phyloP scores from a whole-genome alignment of 1,140 invertebrate species.

The Helicoverpa zea region DNA sequence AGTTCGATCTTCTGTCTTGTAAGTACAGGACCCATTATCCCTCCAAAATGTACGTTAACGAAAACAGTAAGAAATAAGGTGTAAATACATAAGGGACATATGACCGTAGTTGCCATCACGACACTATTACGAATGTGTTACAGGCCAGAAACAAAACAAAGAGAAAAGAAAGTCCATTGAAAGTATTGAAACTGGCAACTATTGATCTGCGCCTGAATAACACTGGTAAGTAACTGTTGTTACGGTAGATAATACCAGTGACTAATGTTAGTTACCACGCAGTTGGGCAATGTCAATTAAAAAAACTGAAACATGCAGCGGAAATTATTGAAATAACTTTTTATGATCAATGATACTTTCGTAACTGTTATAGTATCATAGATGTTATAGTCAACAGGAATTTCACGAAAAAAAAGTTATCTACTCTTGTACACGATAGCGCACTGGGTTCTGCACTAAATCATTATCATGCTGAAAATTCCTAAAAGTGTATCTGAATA shows the following conservation, averaged over 20 bases:
- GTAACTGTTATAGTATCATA: background rate
- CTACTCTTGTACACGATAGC: too few species aligned
- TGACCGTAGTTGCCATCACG: background rate
- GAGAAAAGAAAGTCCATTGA: constrained; percentile 34
- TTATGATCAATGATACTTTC: constrained; percentile 12
- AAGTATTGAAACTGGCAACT: background rate
- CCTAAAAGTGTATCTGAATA: background rate
- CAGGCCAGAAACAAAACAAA: background rate
- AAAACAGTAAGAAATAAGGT: background rate
- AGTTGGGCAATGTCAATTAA: constrained; percentile 23
- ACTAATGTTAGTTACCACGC: background rate
- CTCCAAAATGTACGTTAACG: too few species aligned
- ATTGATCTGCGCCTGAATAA: constrained; percentile 23
- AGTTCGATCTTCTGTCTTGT: too few species aligned
- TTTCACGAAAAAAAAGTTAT: too few species aligned
- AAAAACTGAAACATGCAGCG: constrained; percentile 7
- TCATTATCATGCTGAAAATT: too few species aligned
- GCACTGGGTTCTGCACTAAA: too few species aligned
- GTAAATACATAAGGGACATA: background rate
- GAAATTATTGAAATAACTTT: constrained; percentile 22
- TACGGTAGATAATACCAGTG: background rate
- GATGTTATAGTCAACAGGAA: too few species aligned
- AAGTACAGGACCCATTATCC: too few species aligned
- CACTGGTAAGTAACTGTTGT: background rate
- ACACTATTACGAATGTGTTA: constrained; percentile 20